Conservation (phyloP, 2,888 invertebrate genomes). For the Tenodera sinensis region DNA sequence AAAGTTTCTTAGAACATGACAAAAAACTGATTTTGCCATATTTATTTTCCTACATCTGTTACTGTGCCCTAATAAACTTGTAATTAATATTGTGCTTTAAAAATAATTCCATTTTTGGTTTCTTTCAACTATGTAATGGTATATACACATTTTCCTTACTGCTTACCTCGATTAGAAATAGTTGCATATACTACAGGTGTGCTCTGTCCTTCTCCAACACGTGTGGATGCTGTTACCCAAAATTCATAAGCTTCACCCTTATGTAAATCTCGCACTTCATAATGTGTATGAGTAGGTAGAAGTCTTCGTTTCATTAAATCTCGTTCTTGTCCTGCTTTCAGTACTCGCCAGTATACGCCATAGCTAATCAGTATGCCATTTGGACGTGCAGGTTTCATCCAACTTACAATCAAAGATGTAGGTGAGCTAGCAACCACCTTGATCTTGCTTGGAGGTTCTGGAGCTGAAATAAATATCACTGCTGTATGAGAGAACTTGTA, state of each 20-base stretch:
- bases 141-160: neutral
- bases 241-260: slow-evolving; percentile 39
- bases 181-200: slow-evolving; percentile 42
- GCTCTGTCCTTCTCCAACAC: slow-evolving; percentile 46
- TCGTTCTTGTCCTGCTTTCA: slow-evolving; percentile 36
- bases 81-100: neutral
- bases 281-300: slow-evolving; percentile 28
- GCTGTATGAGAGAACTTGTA: neutral
- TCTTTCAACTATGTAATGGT: no score
- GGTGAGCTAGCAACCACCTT: slow-evolving; percentile 45
- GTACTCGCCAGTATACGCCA: slow-evolving; percentile 41
- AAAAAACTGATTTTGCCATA: no score
- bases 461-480: slow-evolving; percentile 39
- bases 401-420: slow-evolving; percentile 40
- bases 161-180: slow-evolving; percentile 31
- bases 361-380: slow-evolving; percentile 47
- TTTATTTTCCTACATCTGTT: neutral
- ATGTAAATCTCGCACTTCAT: slow-evolving; percentile 35
- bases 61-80: neutral
- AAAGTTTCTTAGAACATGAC: no score
- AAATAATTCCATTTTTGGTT: neutral
- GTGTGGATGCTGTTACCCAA: slow-evolving; percentile 48
- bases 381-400: slow-evolving; percentile 45
- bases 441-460: slow-evolving; percentile 45
- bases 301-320: slow-evolving; percentile 35